Base-by-base conservation (phyloP, 2,797 vertebrate genomes). In the Leucoraja ocellata region DNA sequence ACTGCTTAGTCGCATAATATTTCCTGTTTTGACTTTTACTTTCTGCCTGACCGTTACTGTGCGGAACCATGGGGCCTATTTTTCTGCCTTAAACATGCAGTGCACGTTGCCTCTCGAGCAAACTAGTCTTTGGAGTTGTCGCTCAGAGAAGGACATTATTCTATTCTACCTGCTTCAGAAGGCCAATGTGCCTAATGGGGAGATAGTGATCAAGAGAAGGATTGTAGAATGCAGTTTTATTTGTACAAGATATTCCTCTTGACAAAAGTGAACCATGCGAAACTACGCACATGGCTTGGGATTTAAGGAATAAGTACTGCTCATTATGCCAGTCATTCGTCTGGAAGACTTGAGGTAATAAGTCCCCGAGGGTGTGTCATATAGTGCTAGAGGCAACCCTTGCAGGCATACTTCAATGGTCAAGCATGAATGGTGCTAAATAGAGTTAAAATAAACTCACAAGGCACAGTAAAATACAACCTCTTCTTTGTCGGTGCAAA, bases 281-380 rank as follows among this genome's bases (percentile, higher is more conserved):
- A 36, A 32, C 74, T 28, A 25, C 21, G 14, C 32, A 32, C 23
- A 25, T 23, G 32, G 71, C 14, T 92, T 76, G 90, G 90, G 90
- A 76, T 54, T 92, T 76, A 21, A 92, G 71, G 68, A 76, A 92
- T 92, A 39, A 74, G 39, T 25, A 46, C 71, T 28, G 39, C 71
- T 92, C 25, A n/a, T 76, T 92, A 92, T 92, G 90, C 73, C 90
- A 54, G 13, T 76, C 71, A 54, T 71, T 76, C 25, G 23, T n/a
- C 90, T 58, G 71, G 90, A 92, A 92, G 71, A 92, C 54, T 76
- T 76, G 39, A 71, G 39, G 23, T 92, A 74, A 92, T 92, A 39
- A 2, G 71, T 92, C 90, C 71, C 90, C 14, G 11, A 92, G 71
- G 90, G 73, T 25, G 90, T 54, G 13, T 73, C 25, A 71, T 46